Base-by-base conservation (phyloP, 2,113 vertebrate genomes). In the Eclectus roratus region DNA sequence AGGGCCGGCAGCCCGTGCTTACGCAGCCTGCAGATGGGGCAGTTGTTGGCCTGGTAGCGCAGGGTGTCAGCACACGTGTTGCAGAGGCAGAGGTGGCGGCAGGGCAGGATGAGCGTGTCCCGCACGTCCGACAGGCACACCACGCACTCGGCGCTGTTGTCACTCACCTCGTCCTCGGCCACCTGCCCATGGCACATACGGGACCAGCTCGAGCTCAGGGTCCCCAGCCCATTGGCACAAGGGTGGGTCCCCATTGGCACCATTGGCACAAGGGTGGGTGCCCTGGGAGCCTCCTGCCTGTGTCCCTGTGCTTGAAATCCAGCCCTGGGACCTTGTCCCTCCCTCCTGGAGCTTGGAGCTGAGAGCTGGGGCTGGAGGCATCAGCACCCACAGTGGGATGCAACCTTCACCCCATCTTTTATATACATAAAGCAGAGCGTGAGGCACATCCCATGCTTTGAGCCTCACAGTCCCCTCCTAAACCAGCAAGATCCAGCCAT, bases 41-140 rank as follows among this genome's bases (percentile, higher is more conserved):
- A 99, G 98, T 99, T 99, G 98, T 99, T 99, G 96, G 99, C 99
- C 97, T 99, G 99, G 98, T 99, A 99, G 84, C 99, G 99, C 94
- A 99, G 97, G 0, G 99, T 99, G 97, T 99, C 99, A 2, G 99
- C 99, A 1, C 99, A 99, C 39, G 99, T 97, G 94, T 99, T 99
- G 96, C 99, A 99, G 41, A 99, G 98, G 91, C 99, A 99, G 95
- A 99, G 98, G 96, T 99, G 99, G 80, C 99, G 98, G 97, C 99
- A 99, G 49, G 99, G 99, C 96, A 99, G 98, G 96, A 99, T 99
- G 83, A 99, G 98, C 5, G 99, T 99, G 96, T 99, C 99, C 1
- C 99, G 98, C 6, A 99, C 98, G 1, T 99, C 99, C 0, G 99
- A 99, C 88, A 99, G 98, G 97, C 99, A 99, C 84, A 99, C 99